These are phyloP conservation scores for Manduca sexta DNA, from an alignment of 1,140 invertebrate genomes.

Conservation along the genomic window DNA sequence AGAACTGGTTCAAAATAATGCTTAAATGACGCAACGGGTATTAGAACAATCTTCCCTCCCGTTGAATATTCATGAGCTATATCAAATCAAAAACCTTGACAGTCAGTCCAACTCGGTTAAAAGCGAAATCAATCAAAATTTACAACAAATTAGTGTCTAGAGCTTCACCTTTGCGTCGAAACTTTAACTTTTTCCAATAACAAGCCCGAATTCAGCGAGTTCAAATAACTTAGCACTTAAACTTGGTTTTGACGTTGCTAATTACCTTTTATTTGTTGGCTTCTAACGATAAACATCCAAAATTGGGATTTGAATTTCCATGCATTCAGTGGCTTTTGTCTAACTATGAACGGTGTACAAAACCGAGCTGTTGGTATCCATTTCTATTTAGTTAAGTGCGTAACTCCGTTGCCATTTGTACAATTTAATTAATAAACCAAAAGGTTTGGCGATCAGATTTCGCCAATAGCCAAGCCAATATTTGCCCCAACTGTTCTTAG, in stretches of 20 bases:
- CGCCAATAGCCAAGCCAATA: background rate
- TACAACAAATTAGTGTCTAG: slow-evolving; percentile 20
- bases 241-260: no score
- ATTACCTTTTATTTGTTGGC: no score
- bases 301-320: no score
- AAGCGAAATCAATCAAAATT: slow-evolving; percentile 27
- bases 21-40: slow-evolving; percentile 1
- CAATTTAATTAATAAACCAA: no score
- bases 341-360: no score
- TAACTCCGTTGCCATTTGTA: no score
- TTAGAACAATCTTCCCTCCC: background rate
- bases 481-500: background rate
- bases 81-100: slow-evolving; percentile 4
- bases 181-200: slow-evolving; percentile 22
- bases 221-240: slow-evolving; percentile 23
- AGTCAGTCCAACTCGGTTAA: slow-evolving; percentile 1
- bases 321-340: no score
- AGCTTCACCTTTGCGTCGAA: slow-evolving; percentile 14
- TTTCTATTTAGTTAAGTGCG: no score
- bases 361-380: no score
- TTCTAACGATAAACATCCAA: no score
- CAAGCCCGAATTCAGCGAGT: slow-evolving; percentile 17
- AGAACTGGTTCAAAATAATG: background rate
- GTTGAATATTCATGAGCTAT: slow-evolving; percentile 6
- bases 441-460: background rate